Evolutionary conservation across 1,140 invertebrate species (phyloP).

Genomic region (Scaptomyza graminum): DNA sequence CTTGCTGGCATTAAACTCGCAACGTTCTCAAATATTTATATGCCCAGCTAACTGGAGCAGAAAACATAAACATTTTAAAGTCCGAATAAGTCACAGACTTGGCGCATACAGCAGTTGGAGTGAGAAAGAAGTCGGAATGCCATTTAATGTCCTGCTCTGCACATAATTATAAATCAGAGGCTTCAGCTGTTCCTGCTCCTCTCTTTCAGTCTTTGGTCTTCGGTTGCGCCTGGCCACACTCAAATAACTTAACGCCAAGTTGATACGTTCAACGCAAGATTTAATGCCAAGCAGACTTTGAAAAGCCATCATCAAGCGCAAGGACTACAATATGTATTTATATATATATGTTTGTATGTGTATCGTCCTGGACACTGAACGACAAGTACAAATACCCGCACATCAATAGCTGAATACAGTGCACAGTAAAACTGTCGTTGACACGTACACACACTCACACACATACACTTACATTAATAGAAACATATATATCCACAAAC

Average conservation of each 20-base stretch:
- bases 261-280: constrained; percentile 59
- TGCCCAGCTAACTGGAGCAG: constrained; percentile 38
- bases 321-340: constrained; percentile 27
- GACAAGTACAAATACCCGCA: constrained; percentile 71
- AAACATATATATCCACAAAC: no score
- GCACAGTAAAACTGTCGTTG: constrained; percentile 51
- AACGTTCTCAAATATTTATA: constrained; percentile 65
- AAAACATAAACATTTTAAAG: constrained; percentile 40
- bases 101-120: constrained; percentile 5
- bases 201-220: constrained; percentile 6
- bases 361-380: constrained; percentile 63
- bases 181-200: constrained; percentile 11
- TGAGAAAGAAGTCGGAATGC: no score
- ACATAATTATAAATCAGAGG: constrained; percentile 65
- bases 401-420: constrained; percentile 68
- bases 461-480: no score
- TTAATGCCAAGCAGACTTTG: constrained; percentile 69
- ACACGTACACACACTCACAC: constrained; percentile 42
- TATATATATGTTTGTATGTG: neutral
- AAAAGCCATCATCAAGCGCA: constrained; percentile 72
- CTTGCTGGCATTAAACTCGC: constrained; percentile 35
- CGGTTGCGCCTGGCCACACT: constrained; percentile 58
- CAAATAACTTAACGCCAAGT: constrained; percentile 76
- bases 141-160: constrained; percentile 41
- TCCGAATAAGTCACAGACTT: constrained; percentile 44